Conservation (phyloP, 2,113 vertebrate genomes). For the Hoplias malabaricus region DNA sequence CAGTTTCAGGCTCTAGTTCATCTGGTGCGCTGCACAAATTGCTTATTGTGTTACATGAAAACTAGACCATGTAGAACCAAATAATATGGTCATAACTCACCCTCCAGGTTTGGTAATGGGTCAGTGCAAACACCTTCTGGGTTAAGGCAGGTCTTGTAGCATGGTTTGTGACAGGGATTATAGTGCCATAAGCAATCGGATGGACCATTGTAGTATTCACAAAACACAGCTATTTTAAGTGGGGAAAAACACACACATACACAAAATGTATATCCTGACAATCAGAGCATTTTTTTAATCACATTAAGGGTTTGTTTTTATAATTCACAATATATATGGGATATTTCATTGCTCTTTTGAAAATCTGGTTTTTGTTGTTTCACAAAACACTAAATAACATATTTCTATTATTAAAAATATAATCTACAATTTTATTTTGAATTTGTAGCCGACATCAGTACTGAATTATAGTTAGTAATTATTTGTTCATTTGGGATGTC, state of each 20-base stretch:
- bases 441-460: too few species aligned
- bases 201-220: constrained; percentile 87
- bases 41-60: neutral
- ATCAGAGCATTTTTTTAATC: neutral
- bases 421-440: too few species aligned
- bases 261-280: neutral
- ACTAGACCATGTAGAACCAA: neutral
- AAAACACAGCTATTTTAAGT: constrained; percentile 82
- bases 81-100: constrained; percentile 61
- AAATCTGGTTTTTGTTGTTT: neutral
- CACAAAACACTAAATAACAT: neutral
- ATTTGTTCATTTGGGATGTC: too few species aligned
- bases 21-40: too few species aligned
- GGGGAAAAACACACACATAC: constrained; percentile 18
- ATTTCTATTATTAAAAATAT: neutral
- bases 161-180: constrained; percentile 80
- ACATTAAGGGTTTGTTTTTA: neutral
- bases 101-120: constrained; percentile 83
- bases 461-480: too few species aligned
- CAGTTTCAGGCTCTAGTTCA: too few species aligned
- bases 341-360: too few species aligned
- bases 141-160: constrained; percentile 79
- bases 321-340: neutral
- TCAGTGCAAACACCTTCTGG: constrained; percentile 70
- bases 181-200: constrained; percentile 88